phyloP scores from a whole-genome alignment of 2,113 vertebrate genomes.

The Pseudorasbora parva region DNA sequence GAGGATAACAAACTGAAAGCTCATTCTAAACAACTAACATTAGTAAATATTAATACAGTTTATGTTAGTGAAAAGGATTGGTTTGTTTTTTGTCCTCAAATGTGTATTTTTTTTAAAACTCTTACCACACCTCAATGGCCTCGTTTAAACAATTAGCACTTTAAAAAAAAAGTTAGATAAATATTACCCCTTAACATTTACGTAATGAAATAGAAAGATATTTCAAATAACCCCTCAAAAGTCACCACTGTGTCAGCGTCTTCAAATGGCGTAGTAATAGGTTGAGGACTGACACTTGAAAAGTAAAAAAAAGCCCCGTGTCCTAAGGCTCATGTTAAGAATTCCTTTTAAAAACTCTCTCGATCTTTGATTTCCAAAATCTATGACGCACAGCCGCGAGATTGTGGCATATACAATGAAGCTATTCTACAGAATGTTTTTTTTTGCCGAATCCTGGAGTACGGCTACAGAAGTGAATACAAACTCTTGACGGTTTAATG shows the following conservation, averaged over 20 bases:
- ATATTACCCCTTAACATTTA: conserved; percentile 76
- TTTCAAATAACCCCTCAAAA: conserved; percentile 67
- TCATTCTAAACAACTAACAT: conserved; percentile 86
- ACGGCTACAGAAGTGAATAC: conserved; percentile 76
- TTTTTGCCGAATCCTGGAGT: conserved; percentile 71
- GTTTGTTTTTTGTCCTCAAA: conserved; percentile 69
- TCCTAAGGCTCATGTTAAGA: conserved; percentile 69
- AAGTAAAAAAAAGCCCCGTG: conserved; percentile 46
- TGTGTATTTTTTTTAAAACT: conserved; percentile 53
- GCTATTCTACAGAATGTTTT: conserved; percentile 55
- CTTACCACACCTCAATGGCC: conserved; percentile 75
- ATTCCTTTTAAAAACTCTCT: conserved; percentile 60
- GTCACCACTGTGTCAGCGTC: conserved; percentile 57
- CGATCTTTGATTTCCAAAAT: conserved; percentile 49
- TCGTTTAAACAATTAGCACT: conserved; percentile 79
- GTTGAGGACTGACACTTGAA: conserved; percentile 35
- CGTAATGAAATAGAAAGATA: conserved; percentile 72
- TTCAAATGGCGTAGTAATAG: conserved; percentile 46
- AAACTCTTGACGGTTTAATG: conserved; percentile 78
- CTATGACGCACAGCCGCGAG: conserved; percentile 64
- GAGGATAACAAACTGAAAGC: conserved; percentile 92
- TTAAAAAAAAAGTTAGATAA: conserved; percentile 79
- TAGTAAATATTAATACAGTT: conserved; percentile 82
- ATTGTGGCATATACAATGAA: conserved; percentile 44
- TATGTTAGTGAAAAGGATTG: conserved; percentile 80